Evolutionary conservation across 2,113 vertebrate species (phyloP).

Genomic region (Siniperca knerii): DNA sequence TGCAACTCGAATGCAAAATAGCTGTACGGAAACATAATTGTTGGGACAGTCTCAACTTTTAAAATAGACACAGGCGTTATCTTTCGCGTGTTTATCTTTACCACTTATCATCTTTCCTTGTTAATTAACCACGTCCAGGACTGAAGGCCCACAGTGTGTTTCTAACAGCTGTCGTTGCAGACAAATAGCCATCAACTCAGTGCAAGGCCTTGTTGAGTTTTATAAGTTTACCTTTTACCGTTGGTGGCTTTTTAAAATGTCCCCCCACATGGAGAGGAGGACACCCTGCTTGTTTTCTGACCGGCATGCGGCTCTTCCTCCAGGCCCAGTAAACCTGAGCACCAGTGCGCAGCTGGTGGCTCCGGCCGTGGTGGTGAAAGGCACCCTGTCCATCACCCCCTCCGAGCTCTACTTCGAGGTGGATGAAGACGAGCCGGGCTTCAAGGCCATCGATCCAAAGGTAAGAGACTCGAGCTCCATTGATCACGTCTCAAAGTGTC

Average conservation of each 20-base stretch:
- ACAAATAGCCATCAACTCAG: not conserved
- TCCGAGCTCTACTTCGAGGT: constrained; percentile 98
- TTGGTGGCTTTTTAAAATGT: not conserved
- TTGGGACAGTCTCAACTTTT: not conserved
- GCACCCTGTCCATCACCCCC: constrained; percentile 95
- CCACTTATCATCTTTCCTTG: not conserved
- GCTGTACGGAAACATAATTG: not conserved
- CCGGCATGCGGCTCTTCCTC: constrained; percentile 55
- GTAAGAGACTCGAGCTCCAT: constrained; percentile 84
- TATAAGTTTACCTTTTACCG: constrained; percentile 44
- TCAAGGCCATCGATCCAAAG: constrained; percentile 97
- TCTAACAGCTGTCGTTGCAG: not conserved
- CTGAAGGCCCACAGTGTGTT: not conserved
- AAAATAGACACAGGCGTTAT: not conserved
- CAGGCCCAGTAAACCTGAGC: constrained; percentile 95
- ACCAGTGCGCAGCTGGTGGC: constrained; percentile 94
- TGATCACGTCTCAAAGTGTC: constrained; percentile 37
- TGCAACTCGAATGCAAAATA: not conserved
- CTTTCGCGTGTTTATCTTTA: not conserved
- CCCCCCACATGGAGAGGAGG: not conserved
- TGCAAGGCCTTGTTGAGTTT: constrained; percentile 32
- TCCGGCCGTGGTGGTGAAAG: constrained; percentile 90
- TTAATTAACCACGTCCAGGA: not conserved
- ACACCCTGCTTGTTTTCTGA: constrained; percentile 19
- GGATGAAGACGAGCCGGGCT: constrained; percentile 95